Evolutionary conservation across 2,113 vertebrate species (phyloP).

Genomic region (Lota lota): DNA sequence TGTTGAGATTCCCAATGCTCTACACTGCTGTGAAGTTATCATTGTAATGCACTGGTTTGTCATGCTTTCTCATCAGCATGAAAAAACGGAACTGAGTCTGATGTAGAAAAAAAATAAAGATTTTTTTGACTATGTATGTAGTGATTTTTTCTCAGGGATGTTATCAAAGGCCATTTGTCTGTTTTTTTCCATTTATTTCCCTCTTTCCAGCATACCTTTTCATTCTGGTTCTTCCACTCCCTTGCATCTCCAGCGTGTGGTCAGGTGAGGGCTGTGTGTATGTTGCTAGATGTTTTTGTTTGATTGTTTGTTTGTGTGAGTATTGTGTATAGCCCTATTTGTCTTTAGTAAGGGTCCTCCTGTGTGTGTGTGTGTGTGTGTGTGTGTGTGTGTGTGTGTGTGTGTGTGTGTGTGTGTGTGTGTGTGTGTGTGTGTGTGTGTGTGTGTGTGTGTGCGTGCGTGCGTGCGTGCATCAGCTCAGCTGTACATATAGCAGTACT

Average conservation of each 20-base stretch:
- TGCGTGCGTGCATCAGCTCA: background rate
- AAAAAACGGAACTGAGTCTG: constrained; percentile 48
- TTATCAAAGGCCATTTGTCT: too few species aligned
- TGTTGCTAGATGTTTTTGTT: background rate
- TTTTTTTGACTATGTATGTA: constrained; percentile 28
- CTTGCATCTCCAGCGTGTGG: too few species aligned
- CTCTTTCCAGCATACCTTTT: too few species aligned
- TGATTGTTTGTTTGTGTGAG: background rate
- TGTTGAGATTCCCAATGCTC: constrained; percentile 38
- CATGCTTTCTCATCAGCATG: constrained; percentile 57
- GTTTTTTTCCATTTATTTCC: too few species aligned
- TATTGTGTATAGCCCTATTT: background rate
- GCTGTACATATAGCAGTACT: background rate
- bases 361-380: background rate
- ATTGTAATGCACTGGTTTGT: constrained; percentile 76
- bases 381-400: too few species aligned
- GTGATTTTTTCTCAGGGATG: too few species aligned
- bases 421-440: too few species aligned
- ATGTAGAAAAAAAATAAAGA: constrained; percentile 62
- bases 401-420: too few species aligned
- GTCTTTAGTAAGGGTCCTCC: background rate
- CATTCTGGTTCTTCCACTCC: too few species aligned
- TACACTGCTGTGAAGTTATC: constrained; percentile 75
- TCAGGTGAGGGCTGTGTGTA: background rate
- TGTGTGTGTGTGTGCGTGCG: too few species aligned